Base-by-base conservation (phyloP, 1,140 invertebrate species). In the Linepithema humile region DNA sequence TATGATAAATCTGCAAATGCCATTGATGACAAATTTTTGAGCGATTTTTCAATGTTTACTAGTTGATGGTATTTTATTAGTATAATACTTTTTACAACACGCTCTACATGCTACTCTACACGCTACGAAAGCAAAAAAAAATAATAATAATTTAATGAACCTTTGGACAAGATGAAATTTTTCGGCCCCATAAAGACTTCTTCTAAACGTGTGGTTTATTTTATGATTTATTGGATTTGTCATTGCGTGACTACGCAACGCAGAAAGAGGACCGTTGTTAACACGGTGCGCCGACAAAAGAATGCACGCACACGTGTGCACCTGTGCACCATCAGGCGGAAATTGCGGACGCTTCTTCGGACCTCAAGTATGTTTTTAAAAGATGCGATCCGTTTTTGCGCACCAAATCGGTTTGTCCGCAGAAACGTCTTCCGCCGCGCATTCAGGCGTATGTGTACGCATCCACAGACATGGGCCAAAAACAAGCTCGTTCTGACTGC, bases 331-430 rank as follows among this genome's bases (percentile, higher is more conserved):
- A 72, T 67, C 69, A 70, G 38, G 15, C 55, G 48, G 53, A 73
- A 78, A 88, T 88, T 88, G 83, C 75, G 70, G 70, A 85, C 57
- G 83, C 83, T 88, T 88, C 70, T 73, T 88, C 75, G 35, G 43
- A 15, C 35, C 45, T 20, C 85, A 82, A 92, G 92, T 93, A 90
- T 92, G 92, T 93, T 93, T 93, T 92, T 93, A 88, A 93, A 92
- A 93, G 89, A 92, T 90, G 90, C 88, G 88, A 90, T 92, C 89
- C 84, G 91, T 92, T 93, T 92, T 93, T 92, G 64, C 73, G n/a
- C 50, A 26, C 59, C 64, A 83, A 91, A 91, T 91, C 90, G 87
- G 43, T 78, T 80, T 70, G 87, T 83, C 72, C 84, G 69, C 87
- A 55, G 77, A 69, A 73, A 83, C 83, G 77, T 88, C 77, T 59